Conservation (phyloP, 2,113 vertebrate species). For the Sander lucioperca region DNA sequence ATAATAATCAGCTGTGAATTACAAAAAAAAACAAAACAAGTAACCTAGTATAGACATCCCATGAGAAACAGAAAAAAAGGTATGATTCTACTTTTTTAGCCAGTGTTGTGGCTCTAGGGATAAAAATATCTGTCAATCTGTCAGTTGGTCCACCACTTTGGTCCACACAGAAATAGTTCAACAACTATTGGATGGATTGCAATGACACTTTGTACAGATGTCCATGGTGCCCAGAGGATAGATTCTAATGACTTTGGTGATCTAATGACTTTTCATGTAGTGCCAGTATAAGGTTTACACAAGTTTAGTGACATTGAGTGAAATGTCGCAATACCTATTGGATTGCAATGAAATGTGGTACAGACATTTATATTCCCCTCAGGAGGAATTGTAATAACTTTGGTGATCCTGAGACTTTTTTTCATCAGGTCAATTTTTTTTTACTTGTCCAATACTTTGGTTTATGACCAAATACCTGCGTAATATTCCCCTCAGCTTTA, state of each 20-base stretch:
- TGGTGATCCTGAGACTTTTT: background rate
- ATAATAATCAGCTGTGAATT: background rate
- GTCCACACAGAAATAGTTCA: background rate
- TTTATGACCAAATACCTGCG: background rate
- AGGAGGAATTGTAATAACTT: conserved; percentile 26
- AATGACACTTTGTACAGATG: background rate
- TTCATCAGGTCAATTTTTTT: background rate
- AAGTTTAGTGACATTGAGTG: conserved; percentile 11
- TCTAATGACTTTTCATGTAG: conserved; percentile 14
- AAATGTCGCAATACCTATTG: conserved; percentile 2
- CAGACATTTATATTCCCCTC: conserved; percentile 1
- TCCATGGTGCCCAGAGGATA: conserved; percentile 6
- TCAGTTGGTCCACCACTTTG: background rate
- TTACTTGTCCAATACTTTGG: background rate
- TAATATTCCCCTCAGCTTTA: background rate
- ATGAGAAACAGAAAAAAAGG: background rate
- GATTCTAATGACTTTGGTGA: conserved; percentile 25
- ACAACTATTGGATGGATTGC: background rate
- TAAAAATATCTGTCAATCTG: background rate
- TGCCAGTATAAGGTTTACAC: background rate
- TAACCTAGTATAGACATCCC: background rate
- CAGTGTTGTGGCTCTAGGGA: background rate
- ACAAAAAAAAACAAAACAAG: background rate
- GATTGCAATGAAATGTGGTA: conserved; percentile 14
- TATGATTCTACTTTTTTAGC: background rate